Evolutionary conservation across 2,113 vertebrate species (phyloP), one percentile per base, ranked within the genome.

Genomic region (Myrmecophaga tridactyla): DNA sequence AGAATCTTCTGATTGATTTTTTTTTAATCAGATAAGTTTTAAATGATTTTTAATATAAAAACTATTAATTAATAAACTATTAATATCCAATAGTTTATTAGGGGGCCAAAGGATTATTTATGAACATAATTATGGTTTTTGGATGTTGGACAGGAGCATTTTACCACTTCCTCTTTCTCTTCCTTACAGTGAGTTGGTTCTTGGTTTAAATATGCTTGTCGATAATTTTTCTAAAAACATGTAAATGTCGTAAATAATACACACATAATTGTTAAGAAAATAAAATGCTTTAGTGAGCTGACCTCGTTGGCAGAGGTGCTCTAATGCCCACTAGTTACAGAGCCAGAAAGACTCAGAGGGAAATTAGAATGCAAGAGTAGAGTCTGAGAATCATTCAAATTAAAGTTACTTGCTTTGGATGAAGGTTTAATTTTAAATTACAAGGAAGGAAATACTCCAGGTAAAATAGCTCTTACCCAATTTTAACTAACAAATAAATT

Each of bases 1-100:
- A 96, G 86, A 94, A 84, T 82, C 96, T 93, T 97, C 96, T 96
- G 96, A 97, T 94, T 92, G 62, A 67, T 94, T 95, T 95, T 96
- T 69, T 77, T 70, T 93, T 80, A n/a, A n/a, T n/a, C n/a, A n/a
- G n/a, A n/a, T n/a, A n/a, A n/a, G n/a, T n/a, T n/a, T n/a, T n/a
- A n/a, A n/a, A n/a, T n/a, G n/a, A n/a, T n/a, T n/a, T n/a, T n/a
- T n/a, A n/a, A n/a, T n/a, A n/a, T n/a, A n/a, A n/a, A n/a, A n/a
- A n/a, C n/a, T n/a, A n/a, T n/a, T n/a, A n/a, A n/a, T n/a, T n/a
- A n/a, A n/a, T n/a, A n/a, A n/a, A n/a, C n/a, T n/a, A n/a, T n/a
- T n/a, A 29, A 31, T 31, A 70, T 20, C 80, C 76, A 75, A 63
- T 81, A n/a, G 92, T 48, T 89, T 96, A 84, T 89, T 51, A 94